Conservation (phyloP, 1,140 invertebrate species). For the Drosophila baimaii region DNA sequence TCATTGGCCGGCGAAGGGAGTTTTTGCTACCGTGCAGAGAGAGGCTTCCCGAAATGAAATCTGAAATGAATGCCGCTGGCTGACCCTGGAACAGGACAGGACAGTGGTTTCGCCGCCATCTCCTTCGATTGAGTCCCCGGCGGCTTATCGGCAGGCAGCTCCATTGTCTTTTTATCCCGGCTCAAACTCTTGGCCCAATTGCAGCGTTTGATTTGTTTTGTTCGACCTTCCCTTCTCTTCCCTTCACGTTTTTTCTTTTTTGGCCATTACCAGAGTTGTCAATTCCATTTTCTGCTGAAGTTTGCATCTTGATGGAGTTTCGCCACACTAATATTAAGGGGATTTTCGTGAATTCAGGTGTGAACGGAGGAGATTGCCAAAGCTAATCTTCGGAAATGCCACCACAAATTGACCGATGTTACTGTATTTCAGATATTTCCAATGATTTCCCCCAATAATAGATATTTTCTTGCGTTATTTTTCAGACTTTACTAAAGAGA, state of each 20-base stretch:
- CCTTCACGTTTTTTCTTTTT: not conserved
- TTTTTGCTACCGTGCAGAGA: constrained; percentile 15
- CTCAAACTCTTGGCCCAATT: constrained; percentile 13
- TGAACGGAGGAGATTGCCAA: constrained; percentile 12
- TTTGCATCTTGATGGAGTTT: constrained; percentile 32
- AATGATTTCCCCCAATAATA: not conserved
- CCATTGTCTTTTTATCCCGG: constrained; percentile 8
- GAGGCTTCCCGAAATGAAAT: constrained; percentile 60
- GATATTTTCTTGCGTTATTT: not conserved
- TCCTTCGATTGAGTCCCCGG: constrained; percentile 16
- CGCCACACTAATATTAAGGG: constrained; percentile 1
- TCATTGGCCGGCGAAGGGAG: constrained; percentile 56
- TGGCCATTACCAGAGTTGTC: constrained; percentile 12
- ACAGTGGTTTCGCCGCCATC: constrained; percentile 38
- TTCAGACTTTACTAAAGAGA: not conserved
- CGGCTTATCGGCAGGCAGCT: constrained; percentile 47
- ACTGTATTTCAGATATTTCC: not conserved
- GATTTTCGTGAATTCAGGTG: constrained; percentile 14
- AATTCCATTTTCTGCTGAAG: constrained; percentile 22
- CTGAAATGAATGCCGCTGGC: constrained; percentile 62
- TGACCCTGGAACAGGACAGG: constrained; percentile 44
- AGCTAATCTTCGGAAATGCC: not conserved
- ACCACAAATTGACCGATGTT: constrained; percentile 7
- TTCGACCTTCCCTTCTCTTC: constrained; percentile 19
- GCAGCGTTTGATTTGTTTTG: constrained; percentile 56